Percentiles rank a stretch among this genome's conserved stretches.
phyloP scores from a whole-genome alignment of 2,888 invertebrate genomes.

The Hedya salicella region DNA sequence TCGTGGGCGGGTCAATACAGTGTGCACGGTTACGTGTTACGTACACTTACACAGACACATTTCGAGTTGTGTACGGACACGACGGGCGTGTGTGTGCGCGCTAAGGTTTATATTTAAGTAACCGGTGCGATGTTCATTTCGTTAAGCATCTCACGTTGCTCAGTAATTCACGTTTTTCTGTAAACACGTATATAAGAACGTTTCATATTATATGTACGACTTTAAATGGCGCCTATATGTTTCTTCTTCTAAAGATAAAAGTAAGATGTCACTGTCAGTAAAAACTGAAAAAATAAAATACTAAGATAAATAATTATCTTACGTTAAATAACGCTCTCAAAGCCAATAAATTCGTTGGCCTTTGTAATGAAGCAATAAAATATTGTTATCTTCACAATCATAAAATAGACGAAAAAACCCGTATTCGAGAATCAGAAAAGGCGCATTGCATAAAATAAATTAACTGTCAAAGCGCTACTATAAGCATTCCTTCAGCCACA shows the following conservation, averaged over 20 bases:
- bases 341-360: neutral
- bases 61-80: conserved; percentile 32
- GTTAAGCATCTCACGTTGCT: conserved; percentile 63
- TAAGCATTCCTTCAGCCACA: conserved; percentile 29
- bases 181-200: conserved; percentile 4
- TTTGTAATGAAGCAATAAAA: conserved; percentile 4
- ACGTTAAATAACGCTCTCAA: neutral
- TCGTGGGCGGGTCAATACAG: conserved; percentile 46
- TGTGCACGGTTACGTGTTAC: conserved; percentile 60
- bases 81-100: conserved; percentile 69
- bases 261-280: neutral
- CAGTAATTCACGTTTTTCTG: conserved; percentile 41
- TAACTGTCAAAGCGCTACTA: conserved; percentile 54
- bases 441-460: conserved; percentile 63
- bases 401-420: conserved; percentile 1
- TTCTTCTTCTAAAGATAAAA: neutral
- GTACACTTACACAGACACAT: conserved; percentile 62
- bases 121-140: conserved; percentile 69
- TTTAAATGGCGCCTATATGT: neutral
- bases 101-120: conserved; percentile 75
- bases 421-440: conserved; percentile 60
- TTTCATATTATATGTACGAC: too few relatives aligned
- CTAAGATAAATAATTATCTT: neutral
- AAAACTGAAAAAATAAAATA: neutral
- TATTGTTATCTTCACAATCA: neutral